These are phyloP conservation scores for Oryzias dopingdopingensis DNA, from an alignment of 2,797 vertebrate species.

Conservation along the genomic window DNA sequence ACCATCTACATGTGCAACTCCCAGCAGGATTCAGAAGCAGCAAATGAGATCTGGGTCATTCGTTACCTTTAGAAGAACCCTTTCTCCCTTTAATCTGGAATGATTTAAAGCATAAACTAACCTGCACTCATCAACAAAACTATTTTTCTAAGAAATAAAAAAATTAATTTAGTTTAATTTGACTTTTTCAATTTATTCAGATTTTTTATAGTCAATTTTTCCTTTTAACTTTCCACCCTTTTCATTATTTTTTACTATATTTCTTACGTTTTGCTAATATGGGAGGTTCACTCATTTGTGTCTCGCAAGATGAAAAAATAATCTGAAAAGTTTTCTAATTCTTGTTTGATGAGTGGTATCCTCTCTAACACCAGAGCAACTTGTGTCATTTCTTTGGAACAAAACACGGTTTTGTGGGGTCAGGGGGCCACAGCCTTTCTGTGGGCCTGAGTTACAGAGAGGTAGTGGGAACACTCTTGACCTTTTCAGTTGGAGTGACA, in stretches of 20 bases:
- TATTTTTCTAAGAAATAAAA: neutral
- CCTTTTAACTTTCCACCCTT: too few species aligned
- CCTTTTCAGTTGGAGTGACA: constrained; percentile 76
- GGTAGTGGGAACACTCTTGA: constrained; percentile 63
- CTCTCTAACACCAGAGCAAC: neutral
- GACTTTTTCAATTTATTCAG: too few species aligned
- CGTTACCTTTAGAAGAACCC: constrained; percentile 32
- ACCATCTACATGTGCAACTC: constrained; percentile 47
- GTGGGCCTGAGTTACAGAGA: constrained; percentile 44
- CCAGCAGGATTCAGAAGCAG: constrained; percentile 42
- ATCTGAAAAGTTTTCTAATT: neutral
- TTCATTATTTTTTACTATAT: neutral
- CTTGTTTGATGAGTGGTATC: neutral
- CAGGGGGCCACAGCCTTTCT: constrained; percentile 30
- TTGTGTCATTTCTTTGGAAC: constrained; percentile 3
- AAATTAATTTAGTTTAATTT: too few species aligned
- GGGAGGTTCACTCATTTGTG: neutral
- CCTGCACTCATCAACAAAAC: constrained; percentile 10
- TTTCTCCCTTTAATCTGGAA: constrained; percentile 38
- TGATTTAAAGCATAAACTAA: constrained; percentile 28
- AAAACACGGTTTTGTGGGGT: constrained; percentile 28
- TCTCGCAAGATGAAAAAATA: neutral
- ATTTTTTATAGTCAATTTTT: too few species aligned
- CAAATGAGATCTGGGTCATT: constrained; percentile 28
- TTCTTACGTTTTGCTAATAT: neutral